Percentiles rank a stretch among this genome's conserved stretches.
phyloP scores from a whole-genome alignment of 2,888 invertebrate species.

The Athripsodes cinereus region DNA sequence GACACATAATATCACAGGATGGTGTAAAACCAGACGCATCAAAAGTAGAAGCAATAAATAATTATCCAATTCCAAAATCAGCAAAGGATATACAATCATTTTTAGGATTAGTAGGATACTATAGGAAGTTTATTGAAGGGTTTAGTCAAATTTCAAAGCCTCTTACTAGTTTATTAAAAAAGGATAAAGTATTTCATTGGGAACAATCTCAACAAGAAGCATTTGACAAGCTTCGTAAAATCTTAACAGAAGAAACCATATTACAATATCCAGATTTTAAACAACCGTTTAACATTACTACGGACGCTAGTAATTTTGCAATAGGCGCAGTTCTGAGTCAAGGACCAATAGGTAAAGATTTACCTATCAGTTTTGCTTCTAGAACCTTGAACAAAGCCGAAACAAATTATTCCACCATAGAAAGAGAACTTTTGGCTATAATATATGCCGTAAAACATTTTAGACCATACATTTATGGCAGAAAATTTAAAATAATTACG shows the following conservation, averaged over 20 bases:
- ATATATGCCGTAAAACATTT: slow-evolving; percentile 30
- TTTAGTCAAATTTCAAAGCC: slow-evolving; percentile 29
- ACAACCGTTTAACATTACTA: slow-evolving; percentile 6
- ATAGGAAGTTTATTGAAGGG: slow-evolving; percentile 30
- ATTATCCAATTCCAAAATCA: slow-evolving; percentile 26
- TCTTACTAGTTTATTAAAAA: slow-evolving; percentile 27
- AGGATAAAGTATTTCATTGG: slow-evolving; percentile 22
- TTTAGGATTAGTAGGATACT: slow-evolving; percentile 31
- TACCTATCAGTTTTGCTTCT: slow-evolving; percentile 9
- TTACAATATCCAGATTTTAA: slow-evolving; percentile 13
- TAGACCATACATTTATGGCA: slow-evolving; percentile 32
- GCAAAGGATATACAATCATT: slow-evolving; percentile 29
- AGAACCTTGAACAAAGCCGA: slow-evolving; percentile 11
- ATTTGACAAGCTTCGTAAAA: not conserved
- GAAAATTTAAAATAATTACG: slow-evolving; percentile 30
- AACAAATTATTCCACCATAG: slow-evolving; percentile 11
- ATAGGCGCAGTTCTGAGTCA: slow-evolving; percentile 10
- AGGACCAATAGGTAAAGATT: slow-evolving; percentile 6
- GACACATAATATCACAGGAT: slow-evolving; percentile 23
- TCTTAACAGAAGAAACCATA: slow-evolving; percentile 6
- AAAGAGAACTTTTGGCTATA: slow-evolving; percentile 8
- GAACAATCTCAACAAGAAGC: slow-evolving; percentile 7
- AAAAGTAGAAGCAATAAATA: slow-evolving; percentile 24
- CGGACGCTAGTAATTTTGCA: slow-evolving; percentile 28
- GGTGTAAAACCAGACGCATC: slow-evolving; percentile 28